Evolutionary conservation across 2,888 invertebrate genomes (phyloP).

Genomic region (Hypsopygia costalis): DNA sequence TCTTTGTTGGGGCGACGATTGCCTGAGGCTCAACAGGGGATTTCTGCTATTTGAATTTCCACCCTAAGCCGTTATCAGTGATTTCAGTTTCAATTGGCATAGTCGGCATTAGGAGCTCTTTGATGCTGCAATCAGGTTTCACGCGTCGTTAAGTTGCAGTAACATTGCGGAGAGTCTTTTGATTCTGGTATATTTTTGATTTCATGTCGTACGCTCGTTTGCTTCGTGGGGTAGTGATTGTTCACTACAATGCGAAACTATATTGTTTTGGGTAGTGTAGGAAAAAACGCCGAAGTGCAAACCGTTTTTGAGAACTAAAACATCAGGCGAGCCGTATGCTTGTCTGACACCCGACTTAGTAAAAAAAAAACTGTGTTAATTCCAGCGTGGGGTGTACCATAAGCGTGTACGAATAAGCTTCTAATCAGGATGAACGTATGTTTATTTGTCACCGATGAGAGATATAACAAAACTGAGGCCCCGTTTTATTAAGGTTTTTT

Average conservation of each 20-base stretch:
- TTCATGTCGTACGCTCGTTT: constrained; percentile 58
- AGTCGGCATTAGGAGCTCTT: constrained; percentile 55
- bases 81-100: neutral
- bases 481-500: too few relatives aligned
- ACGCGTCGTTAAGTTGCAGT: constrained; percentile 73
- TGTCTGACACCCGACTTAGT: too few relatives aligned
- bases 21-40: constrained; percentile 28
- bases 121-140: constrained; percentile 76
- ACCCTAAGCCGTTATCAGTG: constrained; percentile 18
- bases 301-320: too few relatives aligned
- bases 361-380: too few relatives aligned
- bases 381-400: too few relatives aligned
- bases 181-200: constrained; percentile 77
- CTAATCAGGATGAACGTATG: too few relatives aligned
- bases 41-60: constrained; percentile 12
- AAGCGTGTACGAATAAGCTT: too few relatives aligned
- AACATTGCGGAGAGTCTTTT: constrained; percentile 68
- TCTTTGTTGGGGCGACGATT: constrained; percentile 34
- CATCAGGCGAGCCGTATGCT: too few relatives aligned
- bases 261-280: neutral
- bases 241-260: neutral
- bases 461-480: too few relatives aligned
- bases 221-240: constrained; percentile 1
- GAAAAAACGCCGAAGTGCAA: neutral
- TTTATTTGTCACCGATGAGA: too few relatives aligned